phyloP scores from a whole-genome alignment of 23 tunicate genomes.

The Halocynthia roretzi region DNA sequence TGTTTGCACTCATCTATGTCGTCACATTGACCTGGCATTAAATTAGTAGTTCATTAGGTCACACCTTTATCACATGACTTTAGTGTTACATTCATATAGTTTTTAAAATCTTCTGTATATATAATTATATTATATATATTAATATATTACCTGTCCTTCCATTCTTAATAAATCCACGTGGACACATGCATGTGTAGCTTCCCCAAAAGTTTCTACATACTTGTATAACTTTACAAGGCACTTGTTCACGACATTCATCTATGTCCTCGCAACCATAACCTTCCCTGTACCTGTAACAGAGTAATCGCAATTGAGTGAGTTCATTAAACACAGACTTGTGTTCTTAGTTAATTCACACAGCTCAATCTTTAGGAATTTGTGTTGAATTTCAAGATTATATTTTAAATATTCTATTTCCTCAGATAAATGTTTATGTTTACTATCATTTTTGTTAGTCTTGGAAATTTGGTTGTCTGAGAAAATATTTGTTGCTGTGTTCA shows the following conservation, averaged over 20 bases:
- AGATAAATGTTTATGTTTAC: too few species aligned
- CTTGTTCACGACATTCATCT: conserved; percentile 67
- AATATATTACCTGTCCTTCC: conserved; percentile 18
- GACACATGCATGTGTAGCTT: conserved; percentile 58
- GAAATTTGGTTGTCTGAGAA: too few species aligned
- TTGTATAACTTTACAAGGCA: conserved; percentile 68
- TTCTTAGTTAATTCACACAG: too few species aligned
- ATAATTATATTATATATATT: background rate
- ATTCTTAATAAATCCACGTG: conserved; percentile 43
- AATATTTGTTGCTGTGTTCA: too few species aligned
- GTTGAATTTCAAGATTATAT: too few species aligned
- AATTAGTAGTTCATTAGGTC: background rate
- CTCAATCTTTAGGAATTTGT: too few species aligned
- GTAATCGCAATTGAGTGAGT: background rate
- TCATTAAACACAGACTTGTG: too few species aligned
- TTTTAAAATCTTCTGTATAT: too few species aligned
- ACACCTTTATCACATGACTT: too few species aligned
- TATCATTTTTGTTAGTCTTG: too few species aligned
- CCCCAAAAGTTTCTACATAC: conserved; percentile 69
- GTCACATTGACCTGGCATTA: conserved; percentile 41
- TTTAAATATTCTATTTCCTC: too few species aligned
- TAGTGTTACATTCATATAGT: too few species aligned
- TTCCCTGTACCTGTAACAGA: conserved; percentile 34
- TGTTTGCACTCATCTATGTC: conserved; percentile 68
- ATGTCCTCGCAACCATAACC: conserved; percentile 62